Evolutionary conservation across 64 coral and sea anemone species (phyloP).

Genomic region (Porites lutea): DNA sequence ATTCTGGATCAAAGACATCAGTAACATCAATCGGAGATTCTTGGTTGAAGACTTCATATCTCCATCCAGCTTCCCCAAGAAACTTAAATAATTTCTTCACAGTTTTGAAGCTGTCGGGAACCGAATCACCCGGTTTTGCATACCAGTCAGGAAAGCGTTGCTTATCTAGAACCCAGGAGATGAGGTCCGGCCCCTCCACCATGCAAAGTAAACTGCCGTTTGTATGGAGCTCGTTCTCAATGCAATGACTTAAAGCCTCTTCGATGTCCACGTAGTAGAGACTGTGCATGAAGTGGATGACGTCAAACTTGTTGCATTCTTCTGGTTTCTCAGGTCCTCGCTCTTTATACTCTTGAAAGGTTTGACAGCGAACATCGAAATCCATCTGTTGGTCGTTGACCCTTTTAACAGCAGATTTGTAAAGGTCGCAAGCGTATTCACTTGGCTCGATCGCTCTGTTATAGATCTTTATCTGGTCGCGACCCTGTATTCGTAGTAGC

Average conservation of each 20-base stretch:
- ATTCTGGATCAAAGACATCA: constrained; percentile 55
- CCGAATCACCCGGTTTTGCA: neutral
- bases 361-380: neutral
- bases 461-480: constrained; percentile 1
- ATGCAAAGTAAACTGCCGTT: neutral
- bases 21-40: constrained; percentile 74
- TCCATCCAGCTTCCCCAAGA: constrained; percentile 60
- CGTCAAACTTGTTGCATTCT: constrained; percentile 22
- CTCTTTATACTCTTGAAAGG: constrained; percentile 22
- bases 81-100: constrained; percentile 25
- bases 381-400: neutral
- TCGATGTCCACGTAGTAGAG: constrained; percentile 20
- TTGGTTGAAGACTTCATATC: constrained; percentile 14
- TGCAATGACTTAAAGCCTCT: constrained; percentile 22
- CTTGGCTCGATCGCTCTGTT: constrained; percentile 28
- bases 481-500: neutral
- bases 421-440: neutral
- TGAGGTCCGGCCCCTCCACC: neutral
- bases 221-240: constrained; percentile 5
- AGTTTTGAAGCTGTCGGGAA: neutral
- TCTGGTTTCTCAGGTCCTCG: neutral
- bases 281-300: constrained; percentile 38
- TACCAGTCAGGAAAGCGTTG: neutral
- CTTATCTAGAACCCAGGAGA: neutral
- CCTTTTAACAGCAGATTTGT: neutral